These are phyloP conservation scores for Columba guinea DNA, from an alignment of 2,797 vertebrate genomes.

Conservation along the genomic window DNA sequence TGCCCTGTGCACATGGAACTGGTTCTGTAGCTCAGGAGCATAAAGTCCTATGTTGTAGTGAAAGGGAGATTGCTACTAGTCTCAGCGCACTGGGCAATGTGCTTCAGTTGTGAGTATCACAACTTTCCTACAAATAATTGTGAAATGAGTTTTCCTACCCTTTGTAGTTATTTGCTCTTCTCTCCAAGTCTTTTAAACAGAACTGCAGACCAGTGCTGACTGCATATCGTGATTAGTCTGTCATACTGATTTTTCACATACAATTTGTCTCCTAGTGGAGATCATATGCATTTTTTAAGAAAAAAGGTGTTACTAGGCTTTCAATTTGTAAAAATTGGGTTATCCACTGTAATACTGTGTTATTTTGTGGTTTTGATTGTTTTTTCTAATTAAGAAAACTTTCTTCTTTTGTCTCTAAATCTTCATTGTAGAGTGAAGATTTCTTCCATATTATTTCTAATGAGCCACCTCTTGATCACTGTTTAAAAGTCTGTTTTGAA, in stretches of 20 bases:
- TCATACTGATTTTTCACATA: neutral
- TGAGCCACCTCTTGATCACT: neutral
- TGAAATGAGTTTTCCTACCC: neutral
- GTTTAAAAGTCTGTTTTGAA: constrained; percentile 12
- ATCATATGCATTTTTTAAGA: neutral
- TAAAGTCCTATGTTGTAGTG: neutral
- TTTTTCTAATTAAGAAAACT: neutral
- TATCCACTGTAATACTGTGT: neutral
- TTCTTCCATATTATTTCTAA: neutral
- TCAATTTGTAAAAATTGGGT: neutral
- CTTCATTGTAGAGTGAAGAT: neutral
- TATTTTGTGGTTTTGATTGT: neutral
- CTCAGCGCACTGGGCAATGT: neutral
- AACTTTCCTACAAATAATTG: neutral
- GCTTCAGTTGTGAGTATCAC: neutral
- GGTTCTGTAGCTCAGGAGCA: neutral
- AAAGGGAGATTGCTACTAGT: neutral
- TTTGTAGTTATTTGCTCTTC: neutral
- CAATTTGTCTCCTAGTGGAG: neutral
- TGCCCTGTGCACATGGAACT: neutral
- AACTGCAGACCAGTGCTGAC: neutral
- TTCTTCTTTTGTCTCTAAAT: neutral
- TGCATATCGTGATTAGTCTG: neutral
- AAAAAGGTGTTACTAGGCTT: neutral
- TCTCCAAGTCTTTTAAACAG: neutral